Percentiles rank a stretch among this genome's conserved stretches.
These are phyloP conservation scores for Scolopax rusticola DNA, from an alignment of 2,797 vertebrate genomes.

Conservation along the genomic window DNA sequence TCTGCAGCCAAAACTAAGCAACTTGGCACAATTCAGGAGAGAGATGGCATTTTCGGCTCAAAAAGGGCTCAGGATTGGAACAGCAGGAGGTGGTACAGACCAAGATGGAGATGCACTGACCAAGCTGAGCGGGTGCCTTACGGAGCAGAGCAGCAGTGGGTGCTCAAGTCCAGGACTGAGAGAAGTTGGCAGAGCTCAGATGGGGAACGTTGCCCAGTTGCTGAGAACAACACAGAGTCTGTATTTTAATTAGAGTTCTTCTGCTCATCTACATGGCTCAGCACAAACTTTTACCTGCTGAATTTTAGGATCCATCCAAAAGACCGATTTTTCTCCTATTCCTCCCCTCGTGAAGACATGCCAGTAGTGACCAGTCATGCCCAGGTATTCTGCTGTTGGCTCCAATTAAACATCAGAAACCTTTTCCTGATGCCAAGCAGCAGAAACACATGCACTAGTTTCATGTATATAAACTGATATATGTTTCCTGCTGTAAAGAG, in stretches of 20 bases:
- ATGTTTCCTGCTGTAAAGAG: neutral
- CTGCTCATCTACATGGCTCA: conserved; percentile 38
- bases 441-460: neutral
- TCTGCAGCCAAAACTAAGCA: conserved; percentile 32
- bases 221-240: conserved; percentile 1
- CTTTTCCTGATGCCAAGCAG: neutral
- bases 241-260: conserved; percentile 47
- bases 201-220: conserved; percentile 38
- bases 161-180: neutral
- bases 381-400: fast-evolving
- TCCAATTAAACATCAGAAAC: neutral
- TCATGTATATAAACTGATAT: neutral
- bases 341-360: neutral
- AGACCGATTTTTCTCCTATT: neutral
- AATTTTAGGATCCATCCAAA: neutral
- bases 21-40: conserved; percentile 53
- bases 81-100: neutral
- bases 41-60: conserved; percentile 20
- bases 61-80: conserved; percentile 19
- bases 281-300: neutral
- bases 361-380: neutral
- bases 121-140: conserved; percentile 6
- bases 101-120: neutral
- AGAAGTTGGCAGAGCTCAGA: conserved; percentile 29
- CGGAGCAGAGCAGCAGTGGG: conserved; percentile 7